Percentiles rank a stretch among this genome's conserved stretches.
Conservation (phyloP, 2,888 invertebrate genomes). For the Danaus chrysippus region DNA sequence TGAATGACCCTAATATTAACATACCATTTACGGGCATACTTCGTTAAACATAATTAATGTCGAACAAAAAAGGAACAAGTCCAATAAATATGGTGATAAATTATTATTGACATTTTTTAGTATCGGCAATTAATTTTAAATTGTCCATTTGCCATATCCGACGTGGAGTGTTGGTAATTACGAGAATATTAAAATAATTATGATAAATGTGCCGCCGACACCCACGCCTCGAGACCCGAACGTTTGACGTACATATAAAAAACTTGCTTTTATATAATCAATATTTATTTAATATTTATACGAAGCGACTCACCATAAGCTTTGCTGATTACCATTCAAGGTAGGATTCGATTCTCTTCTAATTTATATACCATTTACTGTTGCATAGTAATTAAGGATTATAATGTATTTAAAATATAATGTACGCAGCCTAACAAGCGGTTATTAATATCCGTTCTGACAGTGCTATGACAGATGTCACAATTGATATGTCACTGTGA, state of each 20-base stretch:
- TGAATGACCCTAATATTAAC: neutral
- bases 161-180: slow-evolving; percentile 19
- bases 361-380: too few species aligned
- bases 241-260: neutral
- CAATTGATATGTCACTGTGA: slow-evolving; percentile 5
- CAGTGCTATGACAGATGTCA: neutral
- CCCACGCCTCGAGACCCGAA: slow-evolving; percentile 5
- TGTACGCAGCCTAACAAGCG: neutral
- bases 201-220: slow-evolving; percentile 18
- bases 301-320: neutral
- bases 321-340: too few species aligned
- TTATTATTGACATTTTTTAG: slow-evolving; percentile 15
- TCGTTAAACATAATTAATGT: slow-evolving; percentile 6
- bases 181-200: slow-evolving; percentile 23
- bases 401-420: neutral
- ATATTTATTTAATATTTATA: slow-evolving; percentile 7
- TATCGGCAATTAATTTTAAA: slow-evolving; percentile 19
- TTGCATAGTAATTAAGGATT: neutral
- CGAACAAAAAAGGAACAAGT: slow-evolving; percentile 2
- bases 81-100: slow-evolving; percentile 12
- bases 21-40: neutral
- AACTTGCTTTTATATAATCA: neutral
- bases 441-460: neutral
- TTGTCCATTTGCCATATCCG: slow-evolving; percentile 21
- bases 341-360: too few species aligned